These are phyloP conservation scores for Eptesicus fuscus DNA, from an alignment of 2,113 vertebrate genomes.

Conservation along the genomic window DNA sequence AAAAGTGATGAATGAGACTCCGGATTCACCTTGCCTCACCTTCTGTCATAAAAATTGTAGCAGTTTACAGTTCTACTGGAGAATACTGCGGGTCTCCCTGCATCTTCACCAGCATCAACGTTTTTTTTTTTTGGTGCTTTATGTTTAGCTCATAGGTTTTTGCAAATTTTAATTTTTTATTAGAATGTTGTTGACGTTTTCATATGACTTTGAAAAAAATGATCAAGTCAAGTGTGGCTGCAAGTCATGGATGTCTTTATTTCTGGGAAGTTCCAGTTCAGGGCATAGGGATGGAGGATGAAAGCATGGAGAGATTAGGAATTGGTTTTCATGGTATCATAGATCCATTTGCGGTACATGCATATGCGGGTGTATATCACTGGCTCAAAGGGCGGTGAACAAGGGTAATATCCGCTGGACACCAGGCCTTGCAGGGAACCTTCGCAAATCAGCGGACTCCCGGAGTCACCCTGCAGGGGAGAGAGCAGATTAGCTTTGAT, in stretches of 20 bases:
- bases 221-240: not conserved
- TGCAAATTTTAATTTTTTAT: not conserved
- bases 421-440: conserved; percentile 72
- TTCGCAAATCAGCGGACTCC: conserved; percentile 72
- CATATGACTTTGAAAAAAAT: not conserved
- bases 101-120: not conserved
- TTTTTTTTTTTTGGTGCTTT: not conserved
- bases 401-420: conserved; percentile 71
- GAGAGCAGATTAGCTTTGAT: not conserved
- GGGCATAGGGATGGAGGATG: not conserved
- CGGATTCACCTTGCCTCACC: not conserved
- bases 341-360: conserved; percentile 65
- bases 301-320: not conserved
- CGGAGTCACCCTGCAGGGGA: conserved; percentile 72
- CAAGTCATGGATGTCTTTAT: rapidly evolving
- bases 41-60: not conserved
- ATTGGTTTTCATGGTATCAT: not conserved
- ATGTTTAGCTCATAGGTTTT: not conserved
- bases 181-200: not conserved
- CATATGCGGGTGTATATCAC: conserved; percentile 74
- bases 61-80: no score
- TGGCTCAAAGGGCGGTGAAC: conserved; percentile 59
- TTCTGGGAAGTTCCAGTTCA: not conserved
- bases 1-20: not conserved
- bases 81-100: not conserved